Base-by-base conservation (phyloP, 2,888 invertebrate genomes). In the Spodoptera picta region DNA sequence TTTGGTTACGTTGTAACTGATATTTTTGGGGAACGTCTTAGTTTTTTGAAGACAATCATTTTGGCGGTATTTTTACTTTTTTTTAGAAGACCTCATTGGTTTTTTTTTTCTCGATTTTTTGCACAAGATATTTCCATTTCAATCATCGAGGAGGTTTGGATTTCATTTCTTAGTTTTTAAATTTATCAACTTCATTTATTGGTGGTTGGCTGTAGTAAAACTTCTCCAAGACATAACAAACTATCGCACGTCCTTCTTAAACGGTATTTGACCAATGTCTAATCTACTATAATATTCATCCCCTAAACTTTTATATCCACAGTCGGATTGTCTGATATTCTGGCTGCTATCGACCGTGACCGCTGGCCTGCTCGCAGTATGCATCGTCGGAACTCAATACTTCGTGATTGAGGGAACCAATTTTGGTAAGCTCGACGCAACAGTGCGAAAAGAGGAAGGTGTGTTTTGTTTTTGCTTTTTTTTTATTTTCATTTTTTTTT, bases 381-480 rank as follows among this genome's bases (percentile, higher is more conserved):
- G 96, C 88, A 91, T 96, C 77, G 90, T 96, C 74, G 96, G 97
- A 65, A 96, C 96, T 88, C 95, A 95, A 77, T 96, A 96, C 87
- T 96, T 97, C 87, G 95, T 96, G 58, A 93, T 95, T 68, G 96
- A 97, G 86, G 96, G 96, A 59, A 95, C 92, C 82, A 96, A 96
- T 91, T 92, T 96, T 77, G 96, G 96, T 83, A 95, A 96, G 87
- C 87, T 87, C 79, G 88, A 89, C 67, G 77, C 81, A 60, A 84
- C 84, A 71, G 77, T 84, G 87, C 91, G 91, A 80, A 94, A 93
- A 84, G 91, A 90, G 62, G 92, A 92, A 93, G 94, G 94, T 94
- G 91, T 89, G 94, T 93, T 84, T 82, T 82, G 82, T 87, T 85
- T 83, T 79, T 75, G 84, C 82, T 82, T 75, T 80, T 79, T 77